phyloP scores from a whole-genome alignment of 2,888 invertebrate genomes.

The Eulithis testata region DNA sequence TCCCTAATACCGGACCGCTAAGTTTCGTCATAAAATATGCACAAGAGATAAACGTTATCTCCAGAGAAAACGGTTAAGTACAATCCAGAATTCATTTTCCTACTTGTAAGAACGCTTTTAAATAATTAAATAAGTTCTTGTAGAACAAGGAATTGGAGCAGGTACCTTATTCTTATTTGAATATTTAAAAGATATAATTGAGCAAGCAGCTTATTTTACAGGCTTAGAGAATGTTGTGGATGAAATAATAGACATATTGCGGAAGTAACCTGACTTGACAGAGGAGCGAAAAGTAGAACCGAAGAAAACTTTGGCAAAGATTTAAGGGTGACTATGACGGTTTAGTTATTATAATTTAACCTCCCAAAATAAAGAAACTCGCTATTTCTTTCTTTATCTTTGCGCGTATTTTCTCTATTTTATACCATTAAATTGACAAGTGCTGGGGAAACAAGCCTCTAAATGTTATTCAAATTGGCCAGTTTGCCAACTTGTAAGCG shows the following conservation, averaged over 20 bases:
- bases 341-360: too few relatives aligned
- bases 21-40: constrained; percentile 29
- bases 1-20: constrained; percentile 12
- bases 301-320: too few relatives aligned
- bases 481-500: constrained; percentile 10
- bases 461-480: constrained; percentile 1
- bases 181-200: constrained; percentile 10
- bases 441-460: neutral
- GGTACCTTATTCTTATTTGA: constrained; percentile 12
- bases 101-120: constrained; percentile 9
- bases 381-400: too few relatives aligned
- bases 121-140: constrained; percentile 28
- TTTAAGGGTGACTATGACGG: too few relatives aligned
- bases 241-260: too few relatives aligned
- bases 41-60: constrained; percentile 26
- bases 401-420: too few relatives aligned
- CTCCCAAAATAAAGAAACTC: too few relatives aligned
- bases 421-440: too few relatives aligned
- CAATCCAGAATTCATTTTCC: constrained; percentile 23
- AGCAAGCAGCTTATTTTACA: neutral
- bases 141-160: constrained; percentile 16
- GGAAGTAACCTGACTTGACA: too few relatives aligned
- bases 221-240: too few relatives aligned
- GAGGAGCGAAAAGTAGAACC: too few relatives aligned
- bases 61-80: constrained; percentile 9